Conservation (phyloP, 2,113 vertebrate genomes). For the Irena cyanogastra region DNA sequence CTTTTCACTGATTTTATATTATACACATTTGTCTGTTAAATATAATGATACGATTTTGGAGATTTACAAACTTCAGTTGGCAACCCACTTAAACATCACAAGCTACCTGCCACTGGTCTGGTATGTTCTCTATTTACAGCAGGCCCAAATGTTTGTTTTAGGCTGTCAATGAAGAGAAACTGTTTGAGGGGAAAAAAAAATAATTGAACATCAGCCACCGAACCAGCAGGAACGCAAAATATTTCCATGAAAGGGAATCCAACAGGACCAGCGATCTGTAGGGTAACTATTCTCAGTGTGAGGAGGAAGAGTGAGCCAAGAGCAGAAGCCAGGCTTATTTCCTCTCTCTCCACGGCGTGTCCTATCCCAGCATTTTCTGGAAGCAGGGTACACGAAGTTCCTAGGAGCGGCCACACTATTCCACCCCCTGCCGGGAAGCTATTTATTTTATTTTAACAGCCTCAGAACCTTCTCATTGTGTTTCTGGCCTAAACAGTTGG, state of each 20-base stretch:
- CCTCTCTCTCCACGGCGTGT: background rate
- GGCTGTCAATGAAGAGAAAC: slow-evolving; percentile 1
- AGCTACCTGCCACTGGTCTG: slow-evolving; percentile 21
- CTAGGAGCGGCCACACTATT: background rate
- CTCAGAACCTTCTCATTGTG: slow-evolving; percentile 34
- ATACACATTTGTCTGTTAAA: slow-evolving; percentile 54
- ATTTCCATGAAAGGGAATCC: slow-evolving; percentile 52
- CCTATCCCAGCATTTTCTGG: slow-evolving; percentile 24
- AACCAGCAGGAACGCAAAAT: slow-evolving; percentile 35
- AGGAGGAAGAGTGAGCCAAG: slow-evolving; percentile 39
- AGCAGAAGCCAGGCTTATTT: slow-evolving; percentile 46
- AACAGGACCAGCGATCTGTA: background rate
- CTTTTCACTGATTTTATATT: slow-evolving; percentile 59
- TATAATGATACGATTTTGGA: slow-evolving; percentile 3
- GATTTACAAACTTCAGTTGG: slow-evolving; percentile 22
- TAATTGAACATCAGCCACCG: slow-evolving; percentile 16
- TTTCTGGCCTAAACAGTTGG: slow-evolving; percentile 29
- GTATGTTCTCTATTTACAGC: slow-evolving; percentile 38
- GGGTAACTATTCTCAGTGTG: slow-evolving; percentile 48
- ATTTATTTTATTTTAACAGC: slow-evolving; percentile 60
- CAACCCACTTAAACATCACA: slow-evolving; percentile 18
- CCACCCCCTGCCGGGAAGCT: slow-evolving; percentile 20
- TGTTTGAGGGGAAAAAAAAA: background rate
- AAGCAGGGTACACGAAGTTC: slow-evolving; percentile 37
- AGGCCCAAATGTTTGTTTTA: slow-evolving; percentile 45